Percentiles rank a stretch among this genome's conserved stretches.
Conservation (phyloP, 2,113 vertebrate species). For the Gallinago media region DNA sequence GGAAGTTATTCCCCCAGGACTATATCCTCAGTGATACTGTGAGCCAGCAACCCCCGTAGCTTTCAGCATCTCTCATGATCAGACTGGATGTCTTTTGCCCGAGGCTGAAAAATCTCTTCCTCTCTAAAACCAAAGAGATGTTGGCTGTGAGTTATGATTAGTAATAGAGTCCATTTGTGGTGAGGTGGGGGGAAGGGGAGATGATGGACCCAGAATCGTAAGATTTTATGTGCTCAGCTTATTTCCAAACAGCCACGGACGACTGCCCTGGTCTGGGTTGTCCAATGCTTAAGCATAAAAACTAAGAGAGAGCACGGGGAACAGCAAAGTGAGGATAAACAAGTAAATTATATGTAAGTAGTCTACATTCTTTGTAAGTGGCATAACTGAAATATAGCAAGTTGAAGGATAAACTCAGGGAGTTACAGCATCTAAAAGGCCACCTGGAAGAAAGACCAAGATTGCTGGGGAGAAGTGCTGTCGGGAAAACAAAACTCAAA, state of each 20-base stretch:
- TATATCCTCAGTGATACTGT: constrained; percentile 46
- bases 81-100: constrained; percentile 67
- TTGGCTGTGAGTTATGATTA: constrained; percentile 71
- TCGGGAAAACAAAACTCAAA: not conserved
- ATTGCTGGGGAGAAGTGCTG: not conserved
- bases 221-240: not conserved
- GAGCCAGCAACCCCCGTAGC: constrained; percentile 61
- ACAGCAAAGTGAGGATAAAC: not conserved
- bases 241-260: not conserved
- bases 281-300: not conserved
- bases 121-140: constrained; percentile 67
- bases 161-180: constrained; percentile 67
- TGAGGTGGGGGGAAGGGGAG: constrained; percentile 42
- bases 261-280: not conserved
- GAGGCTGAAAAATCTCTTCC: constrained; percentile 71
- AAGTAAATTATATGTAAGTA: not conserved
- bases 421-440: not conserved
- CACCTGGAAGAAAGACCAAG: constrained; percentile 2
- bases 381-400: not conserved
- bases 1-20: constrained; percentile 54
- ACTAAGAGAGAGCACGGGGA: not conserved
- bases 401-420: not conserved
- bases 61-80: constrained; percentile 72
- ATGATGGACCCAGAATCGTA: constrained; percentile 49
- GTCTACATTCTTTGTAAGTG: not conserved